phyloP scores from a whole-genome alignment of 92 coral and sea anemone species.

The Umimayanthus kanabou region DNA sequence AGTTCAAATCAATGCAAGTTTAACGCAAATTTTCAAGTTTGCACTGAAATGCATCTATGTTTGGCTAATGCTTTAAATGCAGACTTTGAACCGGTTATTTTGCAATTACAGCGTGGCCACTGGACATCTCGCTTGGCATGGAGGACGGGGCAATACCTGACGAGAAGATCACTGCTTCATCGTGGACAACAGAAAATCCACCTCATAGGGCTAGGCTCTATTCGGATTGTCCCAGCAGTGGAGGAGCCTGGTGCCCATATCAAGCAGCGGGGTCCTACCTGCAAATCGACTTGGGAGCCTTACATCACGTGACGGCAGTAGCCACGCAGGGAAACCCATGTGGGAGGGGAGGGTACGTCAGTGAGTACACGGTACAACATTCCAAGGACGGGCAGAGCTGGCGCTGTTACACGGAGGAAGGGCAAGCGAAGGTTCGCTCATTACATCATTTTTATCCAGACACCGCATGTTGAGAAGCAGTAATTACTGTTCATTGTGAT shows the following conservation, averaged over 20 bases:
- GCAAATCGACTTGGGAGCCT: slow-evolving; percentile 45
- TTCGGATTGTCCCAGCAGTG: background rate
- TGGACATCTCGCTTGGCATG: slow-evolving; percentile 46
- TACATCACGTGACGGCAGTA: slow-evolving; percentile 40
- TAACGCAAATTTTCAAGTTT: no score
- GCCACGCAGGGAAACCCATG: slow-evolving; percentile 43
- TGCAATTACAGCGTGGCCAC: background rate
- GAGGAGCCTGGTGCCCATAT: slow-evolving; percentile 44
- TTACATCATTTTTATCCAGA: no score
- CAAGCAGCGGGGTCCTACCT: slow-evolving; percentile 41
- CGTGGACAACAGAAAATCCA: slow-evolving; percentile 11
- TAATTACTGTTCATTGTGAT: no score
- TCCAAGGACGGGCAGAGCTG: slow-evolving; percentile 15
- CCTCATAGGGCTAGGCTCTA: slow-evolving; percentile 47
- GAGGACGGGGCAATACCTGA: slow-evolving; percentile 49
- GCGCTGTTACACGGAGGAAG: slow-evolving; percentile 16
- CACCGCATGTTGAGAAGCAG: no score
- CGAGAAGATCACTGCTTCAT: slow-evolving; percentile 43
- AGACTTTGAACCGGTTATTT: no score
- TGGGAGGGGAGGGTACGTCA: slow-evolving; percentile 14
- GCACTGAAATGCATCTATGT: no score
- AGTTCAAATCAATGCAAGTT: no score
- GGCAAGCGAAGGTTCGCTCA: slow-evolving; percentile 10
- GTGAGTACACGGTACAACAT: slow-evolving; percentile 1
- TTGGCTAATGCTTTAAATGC: no score